Evolutionary conservation across 2,888 invertebrate species (phyloP).

Genomic region (Chydorus sphaericus): DNA sequence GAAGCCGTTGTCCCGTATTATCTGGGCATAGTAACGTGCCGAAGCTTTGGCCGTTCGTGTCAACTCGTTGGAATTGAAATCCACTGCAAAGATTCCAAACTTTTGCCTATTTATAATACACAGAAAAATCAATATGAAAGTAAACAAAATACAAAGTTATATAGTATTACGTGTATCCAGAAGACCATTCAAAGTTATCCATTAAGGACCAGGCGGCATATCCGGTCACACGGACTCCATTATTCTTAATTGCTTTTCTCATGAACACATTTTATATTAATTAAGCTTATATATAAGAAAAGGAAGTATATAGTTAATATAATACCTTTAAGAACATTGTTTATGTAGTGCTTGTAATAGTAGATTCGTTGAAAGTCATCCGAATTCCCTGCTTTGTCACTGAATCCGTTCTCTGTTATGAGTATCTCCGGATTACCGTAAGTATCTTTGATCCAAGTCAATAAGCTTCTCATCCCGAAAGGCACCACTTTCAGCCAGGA

Average conservation of each 20-base stretch:
- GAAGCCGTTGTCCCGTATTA: constrained; percentile 16
- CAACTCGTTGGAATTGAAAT: constrained; percentile 27
- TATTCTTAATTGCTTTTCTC: constrained; percentile 23
- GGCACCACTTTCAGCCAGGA: constrained; percentile 26
- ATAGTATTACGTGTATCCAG: constrained; percentile 25
- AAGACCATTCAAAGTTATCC: constrained; percentile 31
- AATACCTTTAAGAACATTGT: constrained; percentile 12
- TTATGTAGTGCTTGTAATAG: constrained; percentile 18
- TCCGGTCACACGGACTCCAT: constrained; percentile 27
- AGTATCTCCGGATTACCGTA: constrained; percentile 43
- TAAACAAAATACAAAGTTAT: no score
- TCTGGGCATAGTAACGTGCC: constrained; percentile 22
- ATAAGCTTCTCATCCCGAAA: constrained; percentile 41
- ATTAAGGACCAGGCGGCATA: constrained; percentile 30
- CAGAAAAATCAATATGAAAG: no score
- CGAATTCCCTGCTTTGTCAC: constrained; percentile 28
- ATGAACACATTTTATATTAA: no score
- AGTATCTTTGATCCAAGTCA: constrained; percentile 40
- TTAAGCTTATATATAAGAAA: no score
- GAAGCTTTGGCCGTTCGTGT: constrained; percentile 28
- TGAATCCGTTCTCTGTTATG: constrained; percentile 44
- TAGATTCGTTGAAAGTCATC: constrained; percentile 20
- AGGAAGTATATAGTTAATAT: no score
- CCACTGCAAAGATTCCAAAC: constrained; percentile 28
- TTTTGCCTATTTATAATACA: constrained; percentile 19